phyloP scores from a whole-genome alignment of 2,113 vertebrate genomes.

The Hippocampus guttulatus region DNA sequence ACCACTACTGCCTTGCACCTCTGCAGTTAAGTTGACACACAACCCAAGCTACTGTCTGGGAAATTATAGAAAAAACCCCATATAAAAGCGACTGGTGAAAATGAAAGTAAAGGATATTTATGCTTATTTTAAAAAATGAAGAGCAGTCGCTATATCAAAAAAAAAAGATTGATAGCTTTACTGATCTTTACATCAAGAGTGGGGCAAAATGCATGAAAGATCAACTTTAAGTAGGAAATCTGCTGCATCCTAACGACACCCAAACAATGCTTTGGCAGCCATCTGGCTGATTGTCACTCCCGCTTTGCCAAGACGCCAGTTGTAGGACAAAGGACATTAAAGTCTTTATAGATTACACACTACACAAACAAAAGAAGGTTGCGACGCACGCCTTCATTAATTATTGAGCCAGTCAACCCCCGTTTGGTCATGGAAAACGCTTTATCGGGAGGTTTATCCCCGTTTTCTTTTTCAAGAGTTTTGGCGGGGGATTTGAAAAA shows the following conservation, averaged over 20 bases:
- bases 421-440: too few species aligned
- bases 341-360: neutral
- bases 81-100: too few species aligned
- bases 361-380: neutral
- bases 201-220: slow-evolving; percentile 29
- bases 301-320: slow-evolving; percentile 56
- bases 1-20: too few species aligned
- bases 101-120: too few species aligned
- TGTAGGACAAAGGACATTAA: slow-evolving; percentile 17
- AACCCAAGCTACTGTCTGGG: too few species aligned
- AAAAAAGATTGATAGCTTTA: slow-evolving; percentile 36
- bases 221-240: slow-evolving; percentile 48
- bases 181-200: neutral
- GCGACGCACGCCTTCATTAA: neutral
- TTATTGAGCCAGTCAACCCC: neutral
- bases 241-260: slow-evolving; percentile 44
- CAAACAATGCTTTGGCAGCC: slow-evolving; percentile 59
- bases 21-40: too few species aligned
- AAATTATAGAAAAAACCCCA: too few species aligned
- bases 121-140: neutral
- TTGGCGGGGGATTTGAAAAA: too few species aligned
- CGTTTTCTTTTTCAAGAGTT: too few species aligned
- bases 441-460: too few species aligned
- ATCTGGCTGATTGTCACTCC: slow-evolving; percentile 56
- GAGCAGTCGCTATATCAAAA: neutral